Base-by-base conservation (phyloP, 2,888 invertebrate genomes). In the Carterocephalus palaemon region DNA sequence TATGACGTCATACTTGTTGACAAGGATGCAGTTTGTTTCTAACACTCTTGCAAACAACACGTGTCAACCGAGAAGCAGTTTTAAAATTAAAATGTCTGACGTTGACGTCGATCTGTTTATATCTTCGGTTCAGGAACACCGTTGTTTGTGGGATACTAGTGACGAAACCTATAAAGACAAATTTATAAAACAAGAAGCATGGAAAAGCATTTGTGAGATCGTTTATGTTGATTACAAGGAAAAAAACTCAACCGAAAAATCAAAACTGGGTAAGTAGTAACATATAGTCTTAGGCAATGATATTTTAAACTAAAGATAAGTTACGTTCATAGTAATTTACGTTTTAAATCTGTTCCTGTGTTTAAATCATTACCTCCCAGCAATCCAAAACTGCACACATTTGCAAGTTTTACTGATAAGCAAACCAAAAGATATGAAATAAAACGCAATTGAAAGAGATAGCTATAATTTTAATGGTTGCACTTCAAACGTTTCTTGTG, bases 31-130 rank as follows among this genome's bases (percentile, higher is more conserved):
- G 43, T 34, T 36, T 26, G 42, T 34, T 43, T 49, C 29, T 37
- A 29, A 16, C 39, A 39, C 29, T 39, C 17, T 37, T 20, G 13
- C 22, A 20, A 19, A 39, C 13, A 39, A 24, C 23, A 38, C 91
- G 97, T 46, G 96, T 96, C 17, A 26, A 29, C 32, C 41, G 17
- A 26, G 28, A 29, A 34, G 24, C 37, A 46, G 46, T 42, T 42
- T 49, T n/a, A n/a, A n/a, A n/a, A n/a, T n/a, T 41, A 45, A 32
- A 47, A 50, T 47, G 49, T 39, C 47, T 36, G 47, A 49, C 22
- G 7, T 36, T 31, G 49, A 49, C 43, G 17, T 49, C 24, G 37
- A 45, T 47, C 39, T 47, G 26, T 48, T 50, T 37, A 46, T 42
- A 42, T 49, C 49, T 13, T 39, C 29, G 31, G n/a, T n/a, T n/a